Evolutionary conservation across 53 echinoderm and acorn worm genomes (phyloP).

Genomic region (Pentamera pediparva): DNA sequence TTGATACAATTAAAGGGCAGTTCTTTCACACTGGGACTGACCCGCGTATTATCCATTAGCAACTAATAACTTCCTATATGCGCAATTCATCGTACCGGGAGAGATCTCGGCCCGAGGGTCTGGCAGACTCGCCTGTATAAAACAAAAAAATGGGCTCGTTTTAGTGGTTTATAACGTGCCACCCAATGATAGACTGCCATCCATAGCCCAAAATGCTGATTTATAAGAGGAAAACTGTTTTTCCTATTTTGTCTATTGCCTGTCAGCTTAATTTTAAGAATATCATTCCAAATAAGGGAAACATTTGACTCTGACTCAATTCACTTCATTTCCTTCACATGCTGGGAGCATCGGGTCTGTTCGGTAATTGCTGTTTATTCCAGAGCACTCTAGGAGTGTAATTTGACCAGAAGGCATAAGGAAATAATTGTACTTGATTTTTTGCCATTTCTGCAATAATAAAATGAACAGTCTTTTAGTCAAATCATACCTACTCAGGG

Average conservation of each 20-base stretch:
- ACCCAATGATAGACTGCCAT: too few species aligned
- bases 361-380: slow-evolving; percentile 27
- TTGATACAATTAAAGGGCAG: slow-evolving; percentile 31
- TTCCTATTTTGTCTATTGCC: not conserved
- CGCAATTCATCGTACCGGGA: not conserved
- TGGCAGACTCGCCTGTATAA: not conserved
- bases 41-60: slow-evolving; percentile 28
- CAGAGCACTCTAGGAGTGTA: slow-evolving; percentile 21
- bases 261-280: slow-evolving; percentile 18
- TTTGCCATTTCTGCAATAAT: not conserved
- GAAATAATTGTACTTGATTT: slow-evolving; percentile 10
- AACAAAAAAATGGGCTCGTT: slow-evolving; percentile 23
- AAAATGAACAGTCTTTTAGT: slow-evolving; percentile 23
- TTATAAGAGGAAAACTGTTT: slow-evolving; percentile 27
- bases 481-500: slow-evolving; percentile 14
- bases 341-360: not conserved
- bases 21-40: slow-evolving; percentile 22
- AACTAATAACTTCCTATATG: slow-evolving; percentile 25
- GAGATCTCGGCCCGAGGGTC: not conserved
- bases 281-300: slow-evolving; percentile 10
- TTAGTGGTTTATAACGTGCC: slow-evolving; percentile 1
- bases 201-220: too few species aligned
- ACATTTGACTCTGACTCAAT: not conserved
- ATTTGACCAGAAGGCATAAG: slow-evolving; percentile 1
- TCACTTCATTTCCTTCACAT: slow-evolving; percentile 4